Percentiles rank a stretch among this genome's conserved stretches.
Conservation (phyloP, 2,888 invertebrate genomes). For the Drosophila merina region DNA sequence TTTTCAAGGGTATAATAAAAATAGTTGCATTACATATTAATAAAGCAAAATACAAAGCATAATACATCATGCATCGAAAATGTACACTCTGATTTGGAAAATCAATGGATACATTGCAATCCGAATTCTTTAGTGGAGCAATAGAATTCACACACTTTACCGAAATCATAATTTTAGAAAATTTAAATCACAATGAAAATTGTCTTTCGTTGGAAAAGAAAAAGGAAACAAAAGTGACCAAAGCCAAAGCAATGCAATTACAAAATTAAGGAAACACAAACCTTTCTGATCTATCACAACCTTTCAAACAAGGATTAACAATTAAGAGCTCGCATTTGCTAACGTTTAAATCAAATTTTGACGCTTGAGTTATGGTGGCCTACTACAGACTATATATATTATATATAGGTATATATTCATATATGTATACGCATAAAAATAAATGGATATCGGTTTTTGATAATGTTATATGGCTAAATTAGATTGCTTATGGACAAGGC, state of each 20-base stretch:
- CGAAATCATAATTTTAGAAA: constrained; percentile 28
- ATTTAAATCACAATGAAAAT: constrained; percentile 35
- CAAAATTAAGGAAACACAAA: constrained; percentile 73
- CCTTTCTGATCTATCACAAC: constrained; percentile 68
- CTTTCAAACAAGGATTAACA: constrained; percentile 69
- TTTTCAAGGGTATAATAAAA: too few relatives aligned
- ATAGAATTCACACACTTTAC: neutral
- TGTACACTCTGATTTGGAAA: constrained; percentile 30
- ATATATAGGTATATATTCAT: constrained; percentile 28
- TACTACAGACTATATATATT: constrained; percentile 57
- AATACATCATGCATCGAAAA: constrained; percentile 32
- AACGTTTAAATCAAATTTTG: constrained; percentile 57
- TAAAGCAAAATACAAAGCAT: constrained; percentile 67
- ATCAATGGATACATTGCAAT: constrained; percentile 43
- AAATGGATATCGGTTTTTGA: constrained; percentile 44
- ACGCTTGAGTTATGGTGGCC: constrained; percentile 63
- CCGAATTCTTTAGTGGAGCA: constrained; percentile 23
- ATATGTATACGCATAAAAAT: constrained; percentile 38
- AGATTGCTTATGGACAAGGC: constrained; percentile 65
- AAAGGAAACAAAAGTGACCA: constrained; percentile 10
- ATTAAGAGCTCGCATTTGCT: constrained; percentile 43
- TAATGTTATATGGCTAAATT: constrained; percentile 66
- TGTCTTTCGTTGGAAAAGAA: constrained; percentile 35
- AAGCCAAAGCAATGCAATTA: constrained; percentile 42
- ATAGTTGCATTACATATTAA: constrained; percentile 71